Conservation (phyloP, 2,113 vertebrate genomes). For the Zosterops lateralis region DNA sequence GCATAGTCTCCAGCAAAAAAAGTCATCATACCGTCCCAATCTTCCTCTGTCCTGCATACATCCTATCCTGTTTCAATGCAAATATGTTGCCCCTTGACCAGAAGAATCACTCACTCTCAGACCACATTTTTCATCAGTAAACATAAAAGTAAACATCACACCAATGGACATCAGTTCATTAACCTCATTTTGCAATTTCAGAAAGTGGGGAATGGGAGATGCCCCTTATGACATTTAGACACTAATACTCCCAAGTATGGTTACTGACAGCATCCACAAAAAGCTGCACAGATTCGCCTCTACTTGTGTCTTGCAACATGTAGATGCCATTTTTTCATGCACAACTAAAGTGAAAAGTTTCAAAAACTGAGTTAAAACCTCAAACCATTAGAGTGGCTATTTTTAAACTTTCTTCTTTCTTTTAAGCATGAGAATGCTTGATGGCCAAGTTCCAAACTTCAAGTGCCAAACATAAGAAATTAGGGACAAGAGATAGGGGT, state of each 20-base stretch:
- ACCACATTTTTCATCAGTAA: background rate
- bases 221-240: fast-evolving
- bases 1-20: background rate
- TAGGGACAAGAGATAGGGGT: background rate
- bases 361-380: background rate
- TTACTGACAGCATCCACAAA: background rate
- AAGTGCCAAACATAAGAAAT: background rate
- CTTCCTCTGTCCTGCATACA: background rate
- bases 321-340: background rate
- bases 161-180: background rate
- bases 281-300: background rate
- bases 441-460: background rate
- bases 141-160: background rate
- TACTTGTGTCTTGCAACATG: background rate
- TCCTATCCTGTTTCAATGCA: background rate
- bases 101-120: background rate
- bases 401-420: background rate
- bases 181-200: background rate
- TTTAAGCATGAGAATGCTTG: background rate
- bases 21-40: background rate
- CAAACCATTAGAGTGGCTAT: background rate
- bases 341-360: background rate
- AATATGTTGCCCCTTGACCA: background rate
- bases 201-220: background rate
- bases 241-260: background rate